Base-by-base conservation (phyloP, 2,797 vertebrate species). In the Halcyon smyrnensis region DNA sequence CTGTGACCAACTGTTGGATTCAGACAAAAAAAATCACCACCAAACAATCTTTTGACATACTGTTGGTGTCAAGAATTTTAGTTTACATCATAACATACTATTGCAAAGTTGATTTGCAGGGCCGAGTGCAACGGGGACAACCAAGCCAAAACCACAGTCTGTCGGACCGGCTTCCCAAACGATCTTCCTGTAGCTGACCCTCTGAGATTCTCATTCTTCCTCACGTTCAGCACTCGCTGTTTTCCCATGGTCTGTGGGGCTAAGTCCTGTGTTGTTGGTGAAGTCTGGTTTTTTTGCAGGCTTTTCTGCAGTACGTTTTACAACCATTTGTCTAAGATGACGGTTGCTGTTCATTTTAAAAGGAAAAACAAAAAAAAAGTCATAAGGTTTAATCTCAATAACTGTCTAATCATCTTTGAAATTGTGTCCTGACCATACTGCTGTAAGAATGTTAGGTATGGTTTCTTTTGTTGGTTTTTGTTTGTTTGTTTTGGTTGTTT, bases 1-100 rank as follows among this genome's bases (percentile, higher is more conserved):
- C 98, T 99, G 98, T 98, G 99, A 99, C 99, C 99, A 99, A 99
- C 98, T 98, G 97, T 98, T 98, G 98, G 98, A 98, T 99, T 98
- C 97, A 97, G 97, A 97, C 98, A 98, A 96, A 93, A 96, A 95
- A 93, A 95, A 43, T 19, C 20, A n/a, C 6, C 4, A 39, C 5
- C 43, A 45, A 59, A 51, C 28, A 15, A 76, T 96, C 85, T 82
- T 90, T 71, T 97, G 95, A 96, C 80, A 82, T 92, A 95, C 96
- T 97, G 85, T 96, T 90, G 90, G 90, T 98, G 94, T 97, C 96
- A 97, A 95, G 95, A 97, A 97, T 97, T 97, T 97, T 95, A 98
- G 98, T 98, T 99, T 98, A 98, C 97, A 95, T 98, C 96, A 95
- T 98, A 98, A 97, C 93, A 59, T 98, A 98, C 97, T 98, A 46